A percentile compares a stretch with the other conserved stretches of the same genome.
phyloP scores from a whole-genome alignment of 2,888 invertebrate species.

The Synergus umbraculus region DNA sequence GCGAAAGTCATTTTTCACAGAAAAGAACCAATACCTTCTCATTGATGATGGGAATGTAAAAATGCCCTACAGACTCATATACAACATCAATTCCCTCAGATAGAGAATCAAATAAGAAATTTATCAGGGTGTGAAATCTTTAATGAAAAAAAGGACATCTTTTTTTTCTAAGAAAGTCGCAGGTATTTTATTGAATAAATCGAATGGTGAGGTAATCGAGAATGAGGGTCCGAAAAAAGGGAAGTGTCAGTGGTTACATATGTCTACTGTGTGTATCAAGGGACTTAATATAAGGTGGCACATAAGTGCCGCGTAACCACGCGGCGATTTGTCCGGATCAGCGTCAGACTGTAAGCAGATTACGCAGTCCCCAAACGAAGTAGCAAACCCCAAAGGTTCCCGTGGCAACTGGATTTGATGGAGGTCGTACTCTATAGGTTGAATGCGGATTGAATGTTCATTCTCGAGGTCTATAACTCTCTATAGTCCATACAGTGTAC shows the following conservation, averaged over 20 bases:
- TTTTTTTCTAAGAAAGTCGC: neutral
- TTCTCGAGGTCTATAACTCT: constrained; percentile 3
- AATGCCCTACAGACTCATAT: too few relatives aligned
- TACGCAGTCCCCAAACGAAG: constrained; percentile 70
- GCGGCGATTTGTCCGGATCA: constrained; percentile 81
- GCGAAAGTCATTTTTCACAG: too few relatives aligned
- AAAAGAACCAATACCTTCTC: too few relatives aligned
- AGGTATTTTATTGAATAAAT: constrained; percentile 25
- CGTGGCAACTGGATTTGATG: constrained; percentile 55
- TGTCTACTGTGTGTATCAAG: constrained; percentile 13
- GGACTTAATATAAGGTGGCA: constrained; percentile 33
- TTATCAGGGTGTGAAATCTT: constrained; percentile 18
- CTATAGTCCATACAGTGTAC: neutral
- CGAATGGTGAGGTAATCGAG: constrained; percentile 32
- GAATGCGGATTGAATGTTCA: constrained; percentile 27
- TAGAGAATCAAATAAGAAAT: neutral
- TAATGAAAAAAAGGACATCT: neutral
- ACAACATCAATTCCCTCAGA: neutral
- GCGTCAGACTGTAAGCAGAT: constrained; percentile 81
- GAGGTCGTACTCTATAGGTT: constrained; percentile 48
- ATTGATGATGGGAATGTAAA: too few relatives aligned
- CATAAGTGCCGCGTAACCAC: constrained; percentile 75
- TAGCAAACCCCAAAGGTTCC: constrained; percentile 58
- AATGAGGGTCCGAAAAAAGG: constrained; percentile 34
- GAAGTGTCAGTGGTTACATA: constrained; percentile 32